phyloP scores from a whole-genome alignment of 2,797 vertebrate genomes.

The Xenops minutus region DNA sequence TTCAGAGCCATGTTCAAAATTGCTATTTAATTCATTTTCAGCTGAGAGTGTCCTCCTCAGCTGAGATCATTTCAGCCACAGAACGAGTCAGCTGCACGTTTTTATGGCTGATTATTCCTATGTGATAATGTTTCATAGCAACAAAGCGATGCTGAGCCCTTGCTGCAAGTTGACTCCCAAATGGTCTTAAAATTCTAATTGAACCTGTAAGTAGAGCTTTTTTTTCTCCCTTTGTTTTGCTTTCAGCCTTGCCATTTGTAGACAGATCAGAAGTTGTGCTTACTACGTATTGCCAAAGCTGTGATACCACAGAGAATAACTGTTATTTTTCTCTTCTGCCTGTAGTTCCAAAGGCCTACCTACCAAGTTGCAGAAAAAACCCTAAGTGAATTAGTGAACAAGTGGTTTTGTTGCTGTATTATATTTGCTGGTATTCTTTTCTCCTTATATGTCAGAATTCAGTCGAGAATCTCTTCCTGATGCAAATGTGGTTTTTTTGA shows the following conservation, averaged over 20 bases:
- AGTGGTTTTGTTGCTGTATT: not conserved
- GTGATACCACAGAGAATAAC: not conserved
- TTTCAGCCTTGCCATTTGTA: not conserved
- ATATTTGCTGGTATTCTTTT: not conserved
- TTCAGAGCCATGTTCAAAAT: not conserved
- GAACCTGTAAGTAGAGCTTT: not conserved
- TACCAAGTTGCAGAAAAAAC: not conserved
- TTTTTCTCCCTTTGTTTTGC: not conserved
- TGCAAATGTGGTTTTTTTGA: not conserved
- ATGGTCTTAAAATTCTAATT: not conserved
- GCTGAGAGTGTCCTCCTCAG: not conserved
- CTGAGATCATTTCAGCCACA: not conserved
- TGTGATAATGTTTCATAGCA: slow-evolving; percentile 23
- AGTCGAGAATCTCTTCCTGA: not conserved
- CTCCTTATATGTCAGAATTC: not conserved
- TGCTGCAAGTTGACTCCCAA: not conserved
- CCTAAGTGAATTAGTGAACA: not conserved
- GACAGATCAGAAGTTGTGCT: not conserved
- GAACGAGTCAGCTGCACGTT: not conserved
- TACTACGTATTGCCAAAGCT: not conserved
- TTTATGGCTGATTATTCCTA: not conserved
- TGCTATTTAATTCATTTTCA: not conserved
- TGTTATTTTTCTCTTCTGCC: not conserved
- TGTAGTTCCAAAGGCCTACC: not conserved
- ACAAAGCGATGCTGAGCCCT: not conserved